Evolutionary conservation across 2,888 invertebrate genomes (phyloP).

Genomic region (Diloba caeruleocephala): DNA sequence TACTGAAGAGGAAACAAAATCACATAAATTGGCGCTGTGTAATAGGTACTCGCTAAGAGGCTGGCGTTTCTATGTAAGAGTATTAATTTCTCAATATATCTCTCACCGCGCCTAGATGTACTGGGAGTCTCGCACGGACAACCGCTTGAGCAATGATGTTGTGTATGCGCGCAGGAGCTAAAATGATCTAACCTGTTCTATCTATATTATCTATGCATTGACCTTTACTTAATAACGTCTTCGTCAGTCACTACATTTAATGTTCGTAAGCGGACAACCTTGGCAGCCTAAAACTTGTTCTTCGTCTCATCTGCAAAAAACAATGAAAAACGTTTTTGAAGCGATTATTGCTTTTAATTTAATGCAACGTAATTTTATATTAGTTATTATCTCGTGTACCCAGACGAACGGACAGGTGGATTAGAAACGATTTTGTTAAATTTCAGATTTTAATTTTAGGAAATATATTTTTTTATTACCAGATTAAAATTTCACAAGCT

Average conservation of each 20-base stretch:
- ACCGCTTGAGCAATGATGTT: constrained; percentile 60
- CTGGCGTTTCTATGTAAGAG: constrained; percentile 18
- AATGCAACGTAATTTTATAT: constrained; percentile 3
- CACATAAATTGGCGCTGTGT: constrained; percentile 7
- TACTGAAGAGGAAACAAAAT: constrained; percentile 5
- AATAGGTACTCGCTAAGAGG: constrained; percentile 13
- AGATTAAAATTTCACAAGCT: too few species aligned
- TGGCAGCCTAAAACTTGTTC: constrained; percentile 35
- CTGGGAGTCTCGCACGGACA: constrained; percentile 54
- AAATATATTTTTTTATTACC: too few species aligned
- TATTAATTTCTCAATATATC: constrained; percentile 48
- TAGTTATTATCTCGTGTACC: background rate
- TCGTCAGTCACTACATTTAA: constrained; percentile 44
- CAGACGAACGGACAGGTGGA: too few species aligned
- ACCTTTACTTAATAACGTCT: constrained; percentile 58
- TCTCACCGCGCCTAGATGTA: constrained; percentile 43
- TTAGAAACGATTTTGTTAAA: too few species aligned
- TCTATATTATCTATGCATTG: constrained; percentile 57
- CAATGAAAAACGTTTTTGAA: constrained; percentile 4
- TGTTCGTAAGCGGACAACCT: constrained; percentile 40
- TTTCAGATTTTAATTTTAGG: too few species aligned
- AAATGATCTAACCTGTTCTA: constrained; percentile 59
- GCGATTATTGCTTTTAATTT: constrained; percentile 3
- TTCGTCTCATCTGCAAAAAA: constrained; percentile 26
- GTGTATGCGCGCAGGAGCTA: constrained; percentile 47